Percentiles rank a stretch among this genome's conserved stretches.
These are phyloP conservation scores for Sesamia nonagrioides DNA, from an alignment of 1,140 invertebrate genomes.

Conservation along the genomic window DNA sequence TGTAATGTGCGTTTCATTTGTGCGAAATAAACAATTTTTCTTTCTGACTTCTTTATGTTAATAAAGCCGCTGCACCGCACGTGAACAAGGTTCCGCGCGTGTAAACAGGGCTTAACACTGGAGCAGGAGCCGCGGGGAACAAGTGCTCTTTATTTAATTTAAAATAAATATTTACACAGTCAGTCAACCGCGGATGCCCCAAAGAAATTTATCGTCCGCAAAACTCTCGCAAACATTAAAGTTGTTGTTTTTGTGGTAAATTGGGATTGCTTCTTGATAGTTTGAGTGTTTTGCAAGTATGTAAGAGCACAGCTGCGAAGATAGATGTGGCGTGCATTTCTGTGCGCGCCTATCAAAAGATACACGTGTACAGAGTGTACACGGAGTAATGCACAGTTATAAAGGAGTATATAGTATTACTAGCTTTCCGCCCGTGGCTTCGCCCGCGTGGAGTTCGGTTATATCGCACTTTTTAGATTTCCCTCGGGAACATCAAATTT, in stretches of 20 bases:
- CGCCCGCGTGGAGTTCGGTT: too few species aligned
- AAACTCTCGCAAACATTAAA: constrained; percentile 11
- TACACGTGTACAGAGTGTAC: neutral
- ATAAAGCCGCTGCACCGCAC: neutral
- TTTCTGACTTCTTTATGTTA: neutral
- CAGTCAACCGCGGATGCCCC: constrained; percentile 6
- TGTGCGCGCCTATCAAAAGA: neutral
- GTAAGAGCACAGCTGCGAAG: neutral
- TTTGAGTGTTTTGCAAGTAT: neutral
- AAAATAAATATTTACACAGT: constrained; percentile 15
- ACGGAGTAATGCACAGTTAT: neutral
- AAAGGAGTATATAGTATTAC: too few species aligned
- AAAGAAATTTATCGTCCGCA: constrained; percentile 16
- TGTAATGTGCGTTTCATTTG: too few species aligned
- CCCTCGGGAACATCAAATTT: too few species aligned
- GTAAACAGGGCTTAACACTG: neutral
- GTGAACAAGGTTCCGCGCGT: neutral
- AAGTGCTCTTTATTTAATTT: neutral
- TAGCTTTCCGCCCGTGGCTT: too few species aligned
- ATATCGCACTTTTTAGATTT: too few species aligned
- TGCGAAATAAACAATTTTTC: too few species aligned
- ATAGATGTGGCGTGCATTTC: neutral
- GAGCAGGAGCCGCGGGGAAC: neutral
- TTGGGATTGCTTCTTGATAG: constrained; percentile 28
- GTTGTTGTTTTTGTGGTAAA: constrained; percentile 23